Evolutionary conservation across 2,797 vertebrate genomes (phyloP), one percentile per base, ranked within the genome.

Genomic region (Anolis apletophallus): DNA sequence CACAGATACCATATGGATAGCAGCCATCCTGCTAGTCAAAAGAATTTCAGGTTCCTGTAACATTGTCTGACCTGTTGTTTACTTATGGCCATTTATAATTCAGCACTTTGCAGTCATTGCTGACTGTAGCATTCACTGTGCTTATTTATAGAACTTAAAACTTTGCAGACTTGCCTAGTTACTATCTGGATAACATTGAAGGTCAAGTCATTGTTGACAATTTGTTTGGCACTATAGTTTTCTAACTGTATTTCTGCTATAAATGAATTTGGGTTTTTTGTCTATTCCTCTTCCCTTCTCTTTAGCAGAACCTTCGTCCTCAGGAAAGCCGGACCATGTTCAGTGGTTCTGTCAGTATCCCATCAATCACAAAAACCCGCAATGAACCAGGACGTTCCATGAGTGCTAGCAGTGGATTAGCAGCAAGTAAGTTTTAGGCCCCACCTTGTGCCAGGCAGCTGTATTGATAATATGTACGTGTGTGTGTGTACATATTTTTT

Each of bases 291-390:
- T 92, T 86, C 91, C 88, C 93, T 34, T 71, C 40, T 87, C 82
- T 91, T 0, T 94, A 93, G 81, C 95, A 99, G 98, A 99, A 98
- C 93, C 97, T 98, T 76, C 97, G 98, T 94, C 97, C 98, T 93
- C 99, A 98, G 97, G 98, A 99, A 95, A 98, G 94, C 90, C 97
- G 98, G 36, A 96, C 97, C 0, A 97, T 98, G 29, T 99, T 99
- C 96, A 99, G 98, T 6, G 98, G 98, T 40, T 99, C 99, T 0
- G 98, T 98, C 97, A 99, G 98, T 92, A 99, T 99, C 94, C 98
- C 99, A 0, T 99, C 99, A 12, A 98, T 99, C 96, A 97, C 98
- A 5, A 99, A 98, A 92, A 98, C 98, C 95, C 97, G 98, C 90
- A 97, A 95, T 0, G 99, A 99, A 90, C 98, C 99, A 0, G 98